These are phyloP conservation scores for Pseudochirops corinnae DNA, from an alignment of 2,797 vertebrate genomes.

Conservation along the genomic window DNA sequence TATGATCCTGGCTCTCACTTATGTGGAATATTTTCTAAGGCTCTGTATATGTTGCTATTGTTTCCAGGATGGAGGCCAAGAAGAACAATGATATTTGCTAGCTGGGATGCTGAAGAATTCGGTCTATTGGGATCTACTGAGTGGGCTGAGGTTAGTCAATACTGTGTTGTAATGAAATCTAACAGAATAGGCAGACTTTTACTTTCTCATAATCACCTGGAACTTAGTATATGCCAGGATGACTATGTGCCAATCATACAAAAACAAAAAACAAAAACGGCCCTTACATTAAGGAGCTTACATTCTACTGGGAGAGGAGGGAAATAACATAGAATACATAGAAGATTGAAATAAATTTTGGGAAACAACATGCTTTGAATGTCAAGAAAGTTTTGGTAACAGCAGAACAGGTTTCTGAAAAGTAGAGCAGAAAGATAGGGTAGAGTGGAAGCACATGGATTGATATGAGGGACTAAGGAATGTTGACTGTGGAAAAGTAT, in stretches of 20 bases:
- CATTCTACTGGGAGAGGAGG: background rate
- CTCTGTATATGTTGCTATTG: background rate
- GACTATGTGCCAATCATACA: background rate
- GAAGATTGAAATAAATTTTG: background rate
- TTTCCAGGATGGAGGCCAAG: conserved; percentile 94
- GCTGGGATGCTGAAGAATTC: conserved; percentile 99
- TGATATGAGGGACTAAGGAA: background rate
- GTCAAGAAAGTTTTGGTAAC: background rate
- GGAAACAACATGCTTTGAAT: background rate
- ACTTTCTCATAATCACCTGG: background rate
- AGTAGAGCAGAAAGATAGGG: background rate
- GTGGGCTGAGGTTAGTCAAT: conserved; percentile 94
- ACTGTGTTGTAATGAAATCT: background rate
- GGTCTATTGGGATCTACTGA: conserved; percentile 96
- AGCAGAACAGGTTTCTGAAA: background rate
- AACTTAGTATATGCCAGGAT: background rate
- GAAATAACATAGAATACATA: background rate
- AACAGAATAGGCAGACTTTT: background rate
- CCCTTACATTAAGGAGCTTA: background rate
- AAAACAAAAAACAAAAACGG: background rate
- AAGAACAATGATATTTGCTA: conserved; percentile 95
- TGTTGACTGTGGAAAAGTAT: background rate
- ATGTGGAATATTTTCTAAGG: background rate
- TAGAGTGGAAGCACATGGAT: background rate
- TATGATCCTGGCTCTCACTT: background rate